Conservation (phyloP, 2,113 vertebrate genomes). For the Sisor rabdophorus region DNA sequence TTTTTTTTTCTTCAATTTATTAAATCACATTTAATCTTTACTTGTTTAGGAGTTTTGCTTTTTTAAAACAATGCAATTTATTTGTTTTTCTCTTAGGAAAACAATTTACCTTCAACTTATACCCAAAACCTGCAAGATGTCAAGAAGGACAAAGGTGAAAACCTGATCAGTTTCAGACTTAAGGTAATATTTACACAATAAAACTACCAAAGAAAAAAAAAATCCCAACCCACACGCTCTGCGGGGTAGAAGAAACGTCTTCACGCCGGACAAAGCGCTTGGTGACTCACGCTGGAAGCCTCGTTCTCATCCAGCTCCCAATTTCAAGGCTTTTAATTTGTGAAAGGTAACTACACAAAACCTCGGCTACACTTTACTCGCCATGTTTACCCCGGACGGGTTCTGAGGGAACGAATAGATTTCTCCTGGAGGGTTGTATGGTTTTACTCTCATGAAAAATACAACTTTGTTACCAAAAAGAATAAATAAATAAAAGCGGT, state of each 20-base stretch:
- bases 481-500: slow-evolving; percentile 45
- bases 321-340: slow-evolving; percentile 23
- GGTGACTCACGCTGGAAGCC: slow-evolving; percentile 17
- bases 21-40: background rate
- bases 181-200: background rate
- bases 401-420: slow-evolving; percentile 30
- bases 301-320: background rate
- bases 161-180: no score
- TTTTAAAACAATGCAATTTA: no score
- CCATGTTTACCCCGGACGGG: slow-evolving; percentile 26
- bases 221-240: background rate
- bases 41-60: no score
- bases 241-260: background rate
- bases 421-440: slow-evolving; percentile 32
- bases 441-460: slow-evolving; percentile 43
- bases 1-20: background rate
- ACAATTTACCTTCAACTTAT: no score
- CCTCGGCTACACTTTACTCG: slow-evolving; percentile 18
- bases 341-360: slow-evolving; percentile 26
- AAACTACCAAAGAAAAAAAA: background rate
- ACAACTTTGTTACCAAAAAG: slow-evolving; percentile 37
- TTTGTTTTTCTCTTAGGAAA: no score
- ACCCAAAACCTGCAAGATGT: no score
- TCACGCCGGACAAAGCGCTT: background rate
- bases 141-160: no score